phyloP scores from a whole-genome alignment of 37 sponge, comb jelly and placozoan genomes.

The Lycopodina hypogea region DNA sequence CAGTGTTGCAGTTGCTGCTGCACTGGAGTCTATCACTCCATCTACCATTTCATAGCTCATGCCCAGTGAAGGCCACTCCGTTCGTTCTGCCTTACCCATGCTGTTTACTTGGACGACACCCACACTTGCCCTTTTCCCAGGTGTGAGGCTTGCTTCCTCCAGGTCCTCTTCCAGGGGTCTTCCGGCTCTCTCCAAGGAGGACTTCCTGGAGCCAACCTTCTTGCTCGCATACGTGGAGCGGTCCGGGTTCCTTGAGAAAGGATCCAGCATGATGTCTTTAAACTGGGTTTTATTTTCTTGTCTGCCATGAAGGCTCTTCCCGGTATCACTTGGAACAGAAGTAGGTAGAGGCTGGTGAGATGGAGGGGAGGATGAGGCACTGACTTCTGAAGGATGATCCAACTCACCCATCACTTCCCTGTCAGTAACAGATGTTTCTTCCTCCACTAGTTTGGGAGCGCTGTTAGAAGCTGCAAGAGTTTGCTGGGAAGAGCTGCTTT shows the following conservation, averaged over 20 bases:
- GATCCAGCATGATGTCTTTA: constrained; percentile 10
- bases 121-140: no score
- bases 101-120: no score
- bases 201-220: constrained; percentile 9
- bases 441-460: no score
- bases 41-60: background rate
- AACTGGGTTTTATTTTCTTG: background rate
- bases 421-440: no score
- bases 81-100: background rate
- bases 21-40: background rate
- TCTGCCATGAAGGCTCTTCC: background rate
- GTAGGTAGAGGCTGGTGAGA: background rate
- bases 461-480: background rate
- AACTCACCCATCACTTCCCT: background rate
- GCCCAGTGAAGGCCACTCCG: background rate
- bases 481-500: background rate
- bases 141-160: no score
- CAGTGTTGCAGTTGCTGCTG: background rate
- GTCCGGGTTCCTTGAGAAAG: constrained; percentile 30
- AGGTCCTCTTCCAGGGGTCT: background rate
- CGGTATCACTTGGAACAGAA: constrained; percentile 22
- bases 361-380: constrained; percentile 1
- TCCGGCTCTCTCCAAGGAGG: background rate
- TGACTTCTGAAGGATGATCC: background rate
- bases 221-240: constrained; percentile 34